These are phyloP conservation scores for Elaeidobius kamerunicus DNA, from an alignment of 2,888 invertebrate species.

Conservation along the genomic window DNA sequence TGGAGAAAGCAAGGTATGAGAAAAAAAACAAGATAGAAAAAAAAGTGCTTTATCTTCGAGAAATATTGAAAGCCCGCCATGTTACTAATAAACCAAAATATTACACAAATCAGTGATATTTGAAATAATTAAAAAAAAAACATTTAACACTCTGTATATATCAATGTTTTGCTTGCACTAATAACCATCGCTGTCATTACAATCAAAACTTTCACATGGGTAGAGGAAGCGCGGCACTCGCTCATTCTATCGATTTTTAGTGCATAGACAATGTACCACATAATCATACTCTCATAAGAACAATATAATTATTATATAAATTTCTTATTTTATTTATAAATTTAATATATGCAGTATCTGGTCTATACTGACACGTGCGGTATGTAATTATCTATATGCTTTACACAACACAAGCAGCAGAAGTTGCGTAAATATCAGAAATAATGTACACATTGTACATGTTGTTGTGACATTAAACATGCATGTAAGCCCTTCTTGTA, in stretches of 20 bases:
- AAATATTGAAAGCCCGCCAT: too few relatives aligned
- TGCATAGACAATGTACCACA: slow-evolving; percentile 15
- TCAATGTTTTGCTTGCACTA: background rate
- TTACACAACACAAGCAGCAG: background rate
- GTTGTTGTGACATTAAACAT: background rate
- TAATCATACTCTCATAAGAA: slow-evolving; percentile 6
- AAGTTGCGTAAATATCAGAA: background rate
- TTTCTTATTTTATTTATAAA: slow-evolving; percentile 9
- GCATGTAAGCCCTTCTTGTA: too few relatives aligned
- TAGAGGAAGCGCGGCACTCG: slow-evolving; percentile 13
- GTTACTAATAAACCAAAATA: too few relatives aligned
- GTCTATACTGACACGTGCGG: background rate
- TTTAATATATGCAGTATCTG: background rate
- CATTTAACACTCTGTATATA: too few relatives aligned
- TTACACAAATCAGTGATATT: too few relatives aligned
- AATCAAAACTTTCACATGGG: slow-evolving; percentile 11
- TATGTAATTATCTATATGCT: background rate
- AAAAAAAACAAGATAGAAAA: too few relatives aligned
- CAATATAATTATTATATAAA: slow-evolving; percentile 10
- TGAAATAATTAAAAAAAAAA: too few relatives aligned
- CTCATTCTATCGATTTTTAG: slow-evolving; percentile 19
- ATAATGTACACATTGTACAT: background rate
- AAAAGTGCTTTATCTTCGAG: too few relatives aligned
- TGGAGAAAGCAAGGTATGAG: too few relatives aligned
- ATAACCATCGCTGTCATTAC: slow-evolving; percentile 3